These are phyloP conservation scores for Tichodroma muraria DNA, from an alignment of 2,113 vertebrate species.

Conservation along the genomic window DNA sequence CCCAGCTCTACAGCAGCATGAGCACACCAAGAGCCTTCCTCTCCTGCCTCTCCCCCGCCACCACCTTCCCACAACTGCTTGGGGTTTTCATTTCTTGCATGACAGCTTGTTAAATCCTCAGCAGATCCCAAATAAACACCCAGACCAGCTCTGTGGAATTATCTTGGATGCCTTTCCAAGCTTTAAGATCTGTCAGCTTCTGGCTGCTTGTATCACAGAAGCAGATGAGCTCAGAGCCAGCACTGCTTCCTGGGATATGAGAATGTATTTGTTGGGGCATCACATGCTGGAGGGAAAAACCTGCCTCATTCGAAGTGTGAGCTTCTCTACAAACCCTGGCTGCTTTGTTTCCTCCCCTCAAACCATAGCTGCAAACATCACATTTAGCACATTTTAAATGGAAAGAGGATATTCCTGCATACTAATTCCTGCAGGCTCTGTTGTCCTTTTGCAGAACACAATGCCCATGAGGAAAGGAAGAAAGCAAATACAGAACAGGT, in stretches of 20 bases:
- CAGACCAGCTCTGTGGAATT: neutral
- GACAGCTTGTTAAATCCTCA: neutral
- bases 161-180: neutral
- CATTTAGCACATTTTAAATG: slow-evolving; percentile 2
- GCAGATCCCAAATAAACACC: neutral
- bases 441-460: neutral
- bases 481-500: neutral
- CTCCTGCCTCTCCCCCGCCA: neutral
- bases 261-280: neutral
- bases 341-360: neutral
- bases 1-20: neutral
- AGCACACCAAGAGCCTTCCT: neutral
- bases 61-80: neutral
- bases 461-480: neutral
- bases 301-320: slow-evolving; percentile 4
- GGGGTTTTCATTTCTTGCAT: neutral
- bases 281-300: neutral
- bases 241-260: neutral
- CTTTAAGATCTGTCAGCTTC: slow-evolving; percentile 8
- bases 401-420: slow-evolving; percentile 1
- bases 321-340: neutral
- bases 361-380: slow-evolving; percentile 14
- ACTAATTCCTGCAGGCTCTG: slow-evolving; percentile 3
- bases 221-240: slow-evolving; percentile 4
- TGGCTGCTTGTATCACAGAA: neutral